Evolutionary conservation across 2,888 invertebrate genomes (phyloP).

Genomic region (Synergus laeviventris): DNA sequence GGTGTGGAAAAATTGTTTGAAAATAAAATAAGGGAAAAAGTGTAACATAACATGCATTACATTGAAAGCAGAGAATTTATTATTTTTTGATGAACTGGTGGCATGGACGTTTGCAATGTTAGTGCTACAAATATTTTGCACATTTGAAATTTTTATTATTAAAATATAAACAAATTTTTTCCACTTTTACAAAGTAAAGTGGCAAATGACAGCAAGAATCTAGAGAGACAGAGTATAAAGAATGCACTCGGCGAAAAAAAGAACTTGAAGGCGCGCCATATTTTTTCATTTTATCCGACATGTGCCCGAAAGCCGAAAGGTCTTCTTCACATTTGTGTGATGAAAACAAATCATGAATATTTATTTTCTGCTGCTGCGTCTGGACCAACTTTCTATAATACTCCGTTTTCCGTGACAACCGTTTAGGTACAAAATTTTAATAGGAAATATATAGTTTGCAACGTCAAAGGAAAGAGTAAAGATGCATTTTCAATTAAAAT

Average conservation of each 20-base stretch:
- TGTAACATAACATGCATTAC: not conserved
- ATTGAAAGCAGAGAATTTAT: not conserved
- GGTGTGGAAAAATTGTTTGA: not conserved
- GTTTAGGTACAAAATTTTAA: not conserved
- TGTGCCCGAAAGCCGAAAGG: not conserved
- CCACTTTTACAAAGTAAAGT: not conserved
- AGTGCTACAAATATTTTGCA: not conserved
- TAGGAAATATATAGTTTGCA: not conserved
- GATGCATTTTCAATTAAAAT: not conserved
- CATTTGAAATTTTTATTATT: not conserved
- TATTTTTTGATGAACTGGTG: not conserved
- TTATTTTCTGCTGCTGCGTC: not conserved
- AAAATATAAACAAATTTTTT: no score
- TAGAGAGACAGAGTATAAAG: not conserved
- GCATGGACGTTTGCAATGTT: not conserved
- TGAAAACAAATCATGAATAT: constrained; percentile 14
- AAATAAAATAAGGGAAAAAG: not conserved
- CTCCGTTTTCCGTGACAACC: no score
- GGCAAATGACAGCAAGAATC: not conserved
- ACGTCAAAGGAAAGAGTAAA: not conserved
- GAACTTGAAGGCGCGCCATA: not conserved
- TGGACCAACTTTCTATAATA: not conserved
- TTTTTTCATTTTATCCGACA: not conserved
- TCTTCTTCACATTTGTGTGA: not conserved
- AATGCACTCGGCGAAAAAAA: not conserved